These are phyloP conservation scores for Anhinga anhinga DNA, from an alignment of 2,113 vertebrate genomes.

Conservation along the genomic window DNA sequence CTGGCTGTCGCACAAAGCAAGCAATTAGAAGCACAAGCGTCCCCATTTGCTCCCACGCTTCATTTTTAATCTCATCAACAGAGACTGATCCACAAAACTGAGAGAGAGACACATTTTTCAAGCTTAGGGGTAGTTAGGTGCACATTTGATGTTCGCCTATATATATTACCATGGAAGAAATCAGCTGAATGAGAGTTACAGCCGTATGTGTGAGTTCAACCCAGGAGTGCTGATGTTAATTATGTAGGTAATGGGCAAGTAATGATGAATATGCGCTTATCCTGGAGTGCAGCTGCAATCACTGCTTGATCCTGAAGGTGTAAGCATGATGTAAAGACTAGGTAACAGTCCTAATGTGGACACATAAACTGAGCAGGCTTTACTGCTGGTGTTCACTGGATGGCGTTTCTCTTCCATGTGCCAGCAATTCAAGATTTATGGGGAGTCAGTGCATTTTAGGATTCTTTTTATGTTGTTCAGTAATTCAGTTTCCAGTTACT, in stretches of 20 bases:
- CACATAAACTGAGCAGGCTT: neutral
- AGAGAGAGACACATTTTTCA: neutral
- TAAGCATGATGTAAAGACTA: neutral
- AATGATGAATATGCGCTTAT: neutral
- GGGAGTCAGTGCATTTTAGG: neutral
- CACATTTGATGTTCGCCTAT: neutral
- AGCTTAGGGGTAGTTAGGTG: neutral
- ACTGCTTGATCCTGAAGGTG: neutral
- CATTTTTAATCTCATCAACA: conserved; percentile 13
- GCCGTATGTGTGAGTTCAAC: neutral
- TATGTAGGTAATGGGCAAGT: neutral
- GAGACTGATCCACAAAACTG: neutral
- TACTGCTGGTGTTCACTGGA: neutral
- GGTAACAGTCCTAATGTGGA: neutral
- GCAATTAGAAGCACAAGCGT: neutral
- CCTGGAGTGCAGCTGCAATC: neutral
- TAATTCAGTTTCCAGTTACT: neutral
- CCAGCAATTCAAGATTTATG: neutral
- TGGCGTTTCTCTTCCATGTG: neutral
- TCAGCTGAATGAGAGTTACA: neutral
- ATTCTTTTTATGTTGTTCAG: neutral
- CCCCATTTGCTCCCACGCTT: neutral
- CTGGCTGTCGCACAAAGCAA: neutral
- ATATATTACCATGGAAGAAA: neutral
- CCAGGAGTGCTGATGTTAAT: neutral